A percentile compares a stretch with the other conserved stretches of the same genome.
These are phyloP conservation scores for Kryphioiulus occultus DNA, from an alignment of 2,888 invertebrate species.

Conservation along the genomic window DNA sequence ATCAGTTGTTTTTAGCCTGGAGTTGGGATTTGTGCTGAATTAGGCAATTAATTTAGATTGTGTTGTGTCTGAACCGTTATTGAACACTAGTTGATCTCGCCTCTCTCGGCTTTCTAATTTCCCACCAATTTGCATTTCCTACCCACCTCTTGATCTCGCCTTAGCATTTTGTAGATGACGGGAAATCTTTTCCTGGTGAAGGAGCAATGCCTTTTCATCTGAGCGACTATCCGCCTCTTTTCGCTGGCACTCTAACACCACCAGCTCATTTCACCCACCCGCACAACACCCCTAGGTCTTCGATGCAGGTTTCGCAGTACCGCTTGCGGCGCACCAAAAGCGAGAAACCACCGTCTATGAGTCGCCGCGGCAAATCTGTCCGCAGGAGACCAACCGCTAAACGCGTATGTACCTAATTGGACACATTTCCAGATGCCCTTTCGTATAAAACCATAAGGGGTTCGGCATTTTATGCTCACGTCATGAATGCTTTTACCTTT, in stretches of 20 bases:
- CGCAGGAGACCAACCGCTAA: conserved; percentile 42
- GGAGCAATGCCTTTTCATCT: background rate
- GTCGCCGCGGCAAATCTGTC: conserved; percentile 40
- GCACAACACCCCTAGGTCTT: conserved; percentile 44
- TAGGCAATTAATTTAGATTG: background rate
- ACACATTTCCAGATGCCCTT: background rate
- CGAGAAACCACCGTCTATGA: conserved; percentile 48
- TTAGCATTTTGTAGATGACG: conserved; percentile 27
- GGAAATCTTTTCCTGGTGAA: conserved; percentile 25
- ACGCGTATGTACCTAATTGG: conserved; percentile 45
- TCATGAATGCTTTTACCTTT: background rate
- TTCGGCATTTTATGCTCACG: background rate
- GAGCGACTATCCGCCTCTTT: background rate
- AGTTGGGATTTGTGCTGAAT: background rate
- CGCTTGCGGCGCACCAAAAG: conserved; percentile 51
- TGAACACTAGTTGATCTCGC: background rate
- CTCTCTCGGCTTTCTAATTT: background rate
- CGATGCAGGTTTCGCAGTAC: conserved; percentile 42
- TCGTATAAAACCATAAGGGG: background rate
- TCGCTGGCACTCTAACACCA: background rate
- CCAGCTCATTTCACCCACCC: background rate
- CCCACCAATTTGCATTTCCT: background rate
- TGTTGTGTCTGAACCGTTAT: background rate
- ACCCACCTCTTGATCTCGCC: conserved; percentile 20
- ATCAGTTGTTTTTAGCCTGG: background rate